Conservation (phyloP, 2,113 vertebrate species). For the Oreochromis aureus region DNA sequence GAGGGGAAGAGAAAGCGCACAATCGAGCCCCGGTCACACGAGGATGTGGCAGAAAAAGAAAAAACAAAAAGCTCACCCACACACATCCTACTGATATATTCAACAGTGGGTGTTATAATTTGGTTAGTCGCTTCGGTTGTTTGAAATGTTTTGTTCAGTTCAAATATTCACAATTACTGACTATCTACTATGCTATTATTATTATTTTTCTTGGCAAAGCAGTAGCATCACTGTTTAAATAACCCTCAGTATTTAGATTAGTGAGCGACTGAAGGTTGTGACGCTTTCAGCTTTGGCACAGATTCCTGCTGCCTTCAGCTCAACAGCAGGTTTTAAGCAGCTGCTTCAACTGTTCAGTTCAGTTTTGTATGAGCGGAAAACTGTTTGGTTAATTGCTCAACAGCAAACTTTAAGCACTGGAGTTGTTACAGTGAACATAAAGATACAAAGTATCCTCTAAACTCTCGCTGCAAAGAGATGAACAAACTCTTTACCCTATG, state of each 20-base stretch:
- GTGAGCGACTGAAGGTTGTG: neutral
- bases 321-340: neutral
- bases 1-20: neutral
- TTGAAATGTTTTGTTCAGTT: neutral
- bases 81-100: neutral
- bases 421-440: neutral
- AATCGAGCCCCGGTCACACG: neutral
- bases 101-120: neutral
- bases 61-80: neutral
- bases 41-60: neutral
- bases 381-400: neutral
- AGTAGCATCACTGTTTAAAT: neutral
- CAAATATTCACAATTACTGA: neutral
- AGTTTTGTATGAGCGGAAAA: neutral
- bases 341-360: neutral
- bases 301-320: neutral
- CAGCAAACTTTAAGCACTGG: neutral
- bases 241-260: neutral
- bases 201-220: neutral
- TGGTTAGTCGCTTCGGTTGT: neutral
- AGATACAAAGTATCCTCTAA: neutral
- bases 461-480: neutral
- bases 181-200: neutral
- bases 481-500: neutral
- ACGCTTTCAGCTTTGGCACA: neutral